Conservation (phyloP, 1,140 invertebrate genomes). For the Hypsibius dujardini region DNA sequence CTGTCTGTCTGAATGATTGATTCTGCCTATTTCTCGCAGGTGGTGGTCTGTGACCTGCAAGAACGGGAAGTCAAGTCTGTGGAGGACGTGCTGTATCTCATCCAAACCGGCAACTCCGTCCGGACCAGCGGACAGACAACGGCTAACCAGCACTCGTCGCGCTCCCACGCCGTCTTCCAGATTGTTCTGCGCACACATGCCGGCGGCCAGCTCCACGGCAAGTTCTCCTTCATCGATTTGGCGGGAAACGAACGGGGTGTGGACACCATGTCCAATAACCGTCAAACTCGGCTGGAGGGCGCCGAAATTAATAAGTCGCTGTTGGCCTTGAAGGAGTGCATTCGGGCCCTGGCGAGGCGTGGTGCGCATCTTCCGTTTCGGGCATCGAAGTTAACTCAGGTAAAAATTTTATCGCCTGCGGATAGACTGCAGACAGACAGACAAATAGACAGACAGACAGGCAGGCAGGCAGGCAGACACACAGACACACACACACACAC, state of each 20-base stretch:
- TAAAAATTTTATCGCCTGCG: too few species aligned
- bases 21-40: too few species aligned
- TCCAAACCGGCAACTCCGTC: conserved; percentile 44
- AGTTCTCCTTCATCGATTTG: conserved; percentile 96
- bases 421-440: too few species aligned
- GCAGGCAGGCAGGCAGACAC: too few species aligned
- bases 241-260: conserved; percentile 95
- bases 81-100: conserved; percentile 69
- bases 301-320: conserved; percentile 98
- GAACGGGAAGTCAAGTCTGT: conserved; percentile 64
- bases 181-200: conserved; percentile 40
- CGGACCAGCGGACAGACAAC: conserved; percentile 78
- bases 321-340: conserved; percentile 91
- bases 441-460: too few species aligned
- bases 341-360: conserved; percentile 78
- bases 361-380: conserved; percentile 90
- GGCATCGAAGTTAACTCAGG: conserved; percentile 85
- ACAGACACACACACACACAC: too few species aligned
- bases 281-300: conserved; percentile 90
- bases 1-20: too few species aligned
- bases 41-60: conserved; percentile 80
- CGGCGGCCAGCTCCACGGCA: conserved; percentile 64
- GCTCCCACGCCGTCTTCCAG: conserved; percentile 86
- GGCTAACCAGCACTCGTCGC: conserved; percentile 76
- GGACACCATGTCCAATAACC: conserved; percentile 86